phyloP scores from a whole-genome alignment of 2,888 invertebrate genomes.

The Brachylomia viminalis region DNA sequence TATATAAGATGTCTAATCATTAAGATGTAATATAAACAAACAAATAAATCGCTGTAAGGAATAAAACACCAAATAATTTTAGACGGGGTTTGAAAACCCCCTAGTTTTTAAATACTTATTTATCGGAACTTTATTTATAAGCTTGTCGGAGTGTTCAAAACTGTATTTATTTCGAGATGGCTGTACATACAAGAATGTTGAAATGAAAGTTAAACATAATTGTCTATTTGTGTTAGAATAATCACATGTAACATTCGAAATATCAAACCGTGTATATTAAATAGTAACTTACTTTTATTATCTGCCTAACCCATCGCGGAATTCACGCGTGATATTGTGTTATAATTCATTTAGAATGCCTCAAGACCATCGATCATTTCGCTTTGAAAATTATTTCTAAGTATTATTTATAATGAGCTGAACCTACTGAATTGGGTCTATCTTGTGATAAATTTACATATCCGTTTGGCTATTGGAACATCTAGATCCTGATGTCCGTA shows the following conservation, averaged over 20 bases:
- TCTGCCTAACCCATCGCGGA: neutral
- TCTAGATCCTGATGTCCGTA: constrained; percentile 29
- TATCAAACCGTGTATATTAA: constrained; percentile 8
- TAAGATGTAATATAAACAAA: constrained; percentile 55
- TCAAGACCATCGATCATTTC: neutral
- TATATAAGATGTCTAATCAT: constrained; percentile 10
- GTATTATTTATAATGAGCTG: constrained; percentile 25
- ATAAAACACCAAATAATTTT: constrained; percentile 35
- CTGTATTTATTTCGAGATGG: constrained; percentile 36
- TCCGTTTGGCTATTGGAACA: constrained; percentile 62
- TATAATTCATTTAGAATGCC: constrained; percentile 10
- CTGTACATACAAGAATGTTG: constrained; percentile 47
- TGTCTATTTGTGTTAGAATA: constrained; percentile 33
- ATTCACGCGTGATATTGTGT: neutral
- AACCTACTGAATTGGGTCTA: constrained; percentile 40
- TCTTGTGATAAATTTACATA: constrained; percentile 72
- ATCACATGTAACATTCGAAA: constrained; percentile 16
- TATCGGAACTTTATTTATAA: constrained; percentile 44
- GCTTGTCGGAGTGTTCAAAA: constrained; percentile 59
- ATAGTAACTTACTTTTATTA: neutral
- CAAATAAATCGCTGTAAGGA: constrained; percentile 24
- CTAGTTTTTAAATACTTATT: constrained; percentile 48
- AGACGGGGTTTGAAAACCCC: constrained; percentile 18
- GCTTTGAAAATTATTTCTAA: constrained; percentile 17
- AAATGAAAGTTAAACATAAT: constrained; percentile 22